Base-by-base conservation (phyloP, 2,888 invertebrate genomes). In the Melanargia galathea region DNA sequence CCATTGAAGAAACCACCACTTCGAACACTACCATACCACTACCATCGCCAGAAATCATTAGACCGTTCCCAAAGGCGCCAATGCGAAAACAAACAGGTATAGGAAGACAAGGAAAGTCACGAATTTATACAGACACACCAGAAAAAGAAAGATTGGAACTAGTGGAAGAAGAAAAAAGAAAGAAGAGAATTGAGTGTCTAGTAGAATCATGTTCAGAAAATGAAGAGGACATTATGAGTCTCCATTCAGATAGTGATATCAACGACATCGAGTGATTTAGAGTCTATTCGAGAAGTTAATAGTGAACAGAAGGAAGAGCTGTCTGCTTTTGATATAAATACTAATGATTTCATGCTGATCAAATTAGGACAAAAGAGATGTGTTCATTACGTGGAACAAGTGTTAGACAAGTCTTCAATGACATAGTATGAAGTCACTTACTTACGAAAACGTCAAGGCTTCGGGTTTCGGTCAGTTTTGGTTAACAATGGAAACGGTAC, bases 71-170 rank as follows among this genome's bases (percentile, higher is more conserved):
- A 45, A 45, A 45, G 45, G 45, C 20, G 10, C 18, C 45, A 20
- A 8, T 45, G 20, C 20, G 45, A 20, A 45, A 45, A 20, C 45
- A 45, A 20, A 45, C 45, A 20, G 45, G 45, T 20, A 45, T 8
- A 45, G 45, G 45, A 45, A 45, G 20, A 10, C 45, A 45, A 45
- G 45, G 45, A 45, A 45, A 45, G 20, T 20, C 45, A 45, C 18
- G 45, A 45, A 45, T 45, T 20, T 45, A 45, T 45, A 45, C 45
- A 45, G 45, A 45, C 20, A 45, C 45, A 11, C 45, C 18, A 8
- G 43, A 43, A 10, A 45, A 20, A 45, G 45, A 45, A 45, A 45
- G 45, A 45, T 45, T 45, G 45, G 45, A 45, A 45, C 20, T 45
- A 20, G 2, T 45, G 18, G 45, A 45, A 45, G 45, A 45, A 45